These are phyloP conservation scores for Drosophila peninsularis DNA, from an alignment of 2,888 invertebrate species.

Conservation along the genomic window DNA sequence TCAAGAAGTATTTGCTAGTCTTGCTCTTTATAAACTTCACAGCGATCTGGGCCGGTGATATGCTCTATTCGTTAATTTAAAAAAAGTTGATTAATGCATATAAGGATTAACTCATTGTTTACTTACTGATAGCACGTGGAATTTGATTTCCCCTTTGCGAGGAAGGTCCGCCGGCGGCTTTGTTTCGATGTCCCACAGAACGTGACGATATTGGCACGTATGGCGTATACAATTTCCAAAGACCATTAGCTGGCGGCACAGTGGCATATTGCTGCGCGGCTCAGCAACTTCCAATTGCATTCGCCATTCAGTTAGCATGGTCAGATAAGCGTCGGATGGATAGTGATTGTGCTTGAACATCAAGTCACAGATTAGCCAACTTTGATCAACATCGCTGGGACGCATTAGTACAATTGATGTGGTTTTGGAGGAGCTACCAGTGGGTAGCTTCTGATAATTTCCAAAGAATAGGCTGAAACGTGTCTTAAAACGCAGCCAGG, in stretches of 20 bases:
- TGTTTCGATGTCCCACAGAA: slow-evolving; percentile 14
- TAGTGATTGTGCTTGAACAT: slow-evolving; percentile 31
- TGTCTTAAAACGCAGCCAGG: slow-evolving; percentile 40
- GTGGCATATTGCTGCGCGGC: not conserved
- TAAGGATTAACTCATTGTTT: not conserved
- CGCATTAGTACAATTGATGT: slow-evolving; percentile 13
- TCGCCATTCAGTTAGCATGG: slow-evolving; percentile 1
- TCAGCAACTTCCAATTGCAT: fast-evolving
- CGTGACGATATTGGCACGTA: slow-evolving; percentile 41
- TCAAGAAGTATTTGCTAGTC: not conserved
- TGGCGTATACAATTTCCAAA: slow-evolving; percentile 49
- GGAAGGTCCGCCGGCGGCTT: not conserved
- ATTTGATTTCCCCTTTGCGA: slow-evolving; percentile 17
- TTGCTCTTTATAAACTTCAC: slow-evolving; percentile 7
- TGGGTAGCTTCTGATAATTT: slow-evolving; percentile 8
- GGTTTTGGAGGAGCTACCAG: not conserved
- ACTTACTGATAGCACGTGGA: slow-evolving; percentile 43
- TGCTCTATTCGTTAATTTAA: slow-evolving; percentile 15
- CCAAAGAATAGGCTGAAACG: slow-evolving; percentile 44
- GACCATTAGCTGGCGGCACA: slow-evolving; percentile 34
- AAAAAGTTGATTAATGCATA: not conserved
- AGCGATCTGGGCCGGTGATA: slow-evolving; percentile 19
- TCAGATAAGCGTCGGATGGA: slow-evolving; percentile 17
- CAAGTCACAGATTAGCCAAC: slow-evolving; percentile 46
- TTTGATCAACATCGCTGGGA: not conserved